Evolutionary conservation across 2,888 invertebrate species (phyloP).

Genomic region (Timandra comae): DNA sequence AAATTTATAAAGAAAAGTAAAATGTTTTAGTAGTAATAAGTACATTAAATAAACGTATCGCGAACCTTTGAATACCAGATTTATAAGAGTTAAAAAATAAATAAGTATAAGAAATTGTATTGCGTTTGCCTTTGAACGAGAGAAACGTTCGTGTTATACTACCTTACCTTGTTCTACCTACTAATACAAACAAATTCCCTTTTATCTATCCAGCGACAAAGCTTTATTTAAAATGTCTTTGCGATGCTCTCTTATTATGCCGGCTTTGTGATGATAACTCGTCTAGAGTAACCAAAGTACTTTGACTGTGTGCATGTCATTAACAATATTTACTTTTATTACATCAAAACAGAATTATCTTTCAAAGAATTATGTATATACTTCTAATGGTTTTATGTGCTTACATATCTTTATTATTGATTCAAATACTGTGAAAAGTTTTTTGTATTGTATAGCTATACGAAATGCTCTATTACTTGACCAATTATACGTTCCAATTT

Average conservation of each 20-base stretch:
- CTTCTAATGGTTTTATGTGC: too few relatives aligned
- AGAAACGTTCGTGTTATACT: conserved; percentile 20
- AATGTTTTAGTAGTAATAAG: too few relatives aligned
- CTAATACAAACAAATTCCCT: conserved; percentile 44
- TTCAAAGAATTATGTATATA: conserved; percentile 8
- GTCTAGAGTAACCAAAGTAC: conserved; percentile 20
- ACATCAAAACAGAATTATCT: conserved; percentile 9
- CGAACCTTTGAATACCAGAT: background rate
- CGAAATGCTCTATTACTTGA: conserved; percentile 1
- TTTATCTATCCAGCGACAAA: conserved; percentile 36
- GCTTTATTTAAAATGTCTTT: conserved; percentile 43
- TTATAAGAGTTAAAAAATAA: conserved; percentile 11
- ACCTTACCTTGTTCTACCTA: conserved; percentile 34
- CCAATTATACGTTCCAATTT: conserved; percentile 7
- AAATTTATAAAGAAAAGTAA: too few relatives aligned
- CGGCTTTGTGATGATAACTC: conserved; percentile 23
- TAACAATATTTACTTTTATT: conserved; percentile 32
- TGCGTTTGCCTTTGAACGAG: conserved; percentile 17
- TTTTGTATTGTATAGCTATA: conserved; percentile 18
- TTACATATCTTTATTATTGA: too few relatives aligned
- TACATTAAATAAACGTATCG: conserved; percentile 2
- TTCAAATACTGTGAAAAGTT: too few relatives aligned
- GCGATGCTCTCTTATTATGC: conserved; percentile 27
- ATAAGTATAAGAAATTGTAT: conserved; percentile 16
- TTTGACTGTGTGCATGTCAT: conserved; percentile 15